Evolutionary conservation across 2,797 vertebrate genomes (phyloP), one percentile per base, ranked within the genome.

Genomic region (Jordanella pulchra): DNA sequence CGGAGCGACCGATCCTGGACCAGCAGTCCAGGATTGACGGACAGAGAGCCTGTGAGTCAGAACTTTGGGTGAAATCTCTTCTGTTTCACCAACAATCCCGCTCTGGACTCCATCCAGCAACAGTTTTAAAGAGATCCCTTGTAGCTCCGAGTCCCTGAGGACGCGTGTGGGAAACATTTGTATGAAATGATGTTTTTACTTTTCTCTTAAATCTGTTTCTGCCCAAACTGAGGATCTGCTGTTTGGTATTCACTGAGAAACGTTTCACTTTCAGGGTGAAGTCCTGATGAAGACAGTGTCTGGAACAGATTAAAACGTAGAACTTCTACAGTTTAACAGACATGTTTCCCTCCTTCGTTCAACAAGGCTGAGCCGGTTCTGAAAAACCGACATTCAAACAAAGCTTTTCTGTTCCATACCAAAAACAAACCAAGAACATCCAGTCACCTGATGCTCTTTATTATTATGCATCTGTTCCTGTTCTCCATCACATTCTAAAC

Each of bases 121-220:
- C 76, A 28, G 68, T 85, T 79, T 84, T 84, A 87, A 72, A 82
- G 69, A 64, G 47, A 72, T 80, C 74, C 54, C 75, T 69, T 63
- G 48, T 68, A 65, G 65, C 64, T 71, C 64, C 27, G 32, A 60
- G 61, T 72, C 71, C 74, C 70, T 18, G 47, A 28, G 68, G 64
- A 44, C 12, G 9, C 18, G 70, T 69, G 48, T 51, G 21, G 51
- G 67, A 65, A 63, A 66, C 35, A 60, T 70, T 50, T 67, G 55
- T 67, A 48, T 66, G 47, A 51, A 47, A 56, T 81, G 50, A 14
- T 18, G 61, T 75, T 79, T 44, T 56, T 78, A 71, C 63, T 66
- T 64, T 66, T 47, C 69, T 80, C 50, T 28, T 4, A 75, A 65
- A 73, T 42, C 27, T 10, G 18, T 64, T 44, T 45, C 61, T 45